Conservation (phyloP, 1,140 invertebrate genomes). For the Trigoniulus corallinus region DNA sequence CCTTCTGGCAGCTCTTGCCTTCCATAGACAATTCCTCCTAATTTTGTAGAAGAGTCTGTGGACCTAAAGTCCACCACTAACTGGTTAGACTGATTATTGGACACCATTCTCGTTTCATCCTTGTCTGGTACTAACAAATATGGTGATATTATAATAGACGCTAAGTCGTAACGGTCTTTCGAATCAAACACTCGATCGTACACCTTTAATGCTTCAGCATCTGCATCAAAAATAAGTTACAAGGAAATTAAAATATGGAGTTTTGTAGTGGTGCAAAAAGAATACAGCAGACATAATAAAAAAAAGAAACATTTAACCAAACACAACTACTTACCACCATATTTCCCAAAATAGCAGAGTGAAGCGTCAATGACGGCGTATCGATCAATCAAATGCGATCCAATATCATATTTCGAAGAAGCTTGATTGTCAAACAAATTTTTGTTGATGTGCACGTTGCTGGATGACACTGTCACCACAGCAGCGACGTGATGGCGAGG, state of each 20-base stretch:
- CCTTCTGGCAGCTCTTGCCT: conserved; percentile 45
- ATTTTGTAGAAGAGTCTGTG: conserved; percentile 38
- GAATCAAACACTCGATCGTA: conserved; percentile 60
- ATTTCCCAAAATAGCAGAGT: conserved; percentile 77
- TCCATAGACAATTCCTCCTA: conserved; percentile 80
- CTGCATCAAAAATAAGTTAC: too few species aligned
- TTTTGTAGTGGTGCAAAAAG: too few species aligned
- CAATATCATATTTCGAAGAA: conserved; percentile 73
- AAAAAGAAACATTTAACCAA: too few species aligned
- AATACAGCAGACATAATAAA: too few species aligned
- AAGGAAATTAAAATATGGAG: too few species aligned
- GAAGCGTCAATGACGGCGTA: conserved; percentile 84
- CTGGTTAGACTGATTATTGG: conserved; percentile 52
- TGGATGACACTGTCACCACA: conserved; percentile 67
- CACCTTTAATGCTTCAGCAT: conserved; percentile 52
- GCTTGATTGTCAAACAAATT: conserved; percentile 86
- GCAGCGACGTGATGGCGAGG: conserved; percentile 76
- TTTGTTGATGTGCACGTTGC: conserved; percentile 68
- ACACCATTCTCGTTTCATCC: conserved; percentile 37
- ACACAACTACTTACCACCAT: too few species aligned
- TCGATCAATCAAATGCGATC: conserved; percentile 85
- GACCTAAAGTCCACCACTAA: conserved; percentile 39
- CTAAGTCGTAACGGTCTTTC: conserved; percentile 80
- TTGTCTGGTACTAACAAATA: conserved; percentile 57
- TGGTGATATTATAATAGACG: conserved; percentile 67